Conservation (phyloP, 1,140 invertebrate species). For the Dendrolimus punctatus region DNA sequence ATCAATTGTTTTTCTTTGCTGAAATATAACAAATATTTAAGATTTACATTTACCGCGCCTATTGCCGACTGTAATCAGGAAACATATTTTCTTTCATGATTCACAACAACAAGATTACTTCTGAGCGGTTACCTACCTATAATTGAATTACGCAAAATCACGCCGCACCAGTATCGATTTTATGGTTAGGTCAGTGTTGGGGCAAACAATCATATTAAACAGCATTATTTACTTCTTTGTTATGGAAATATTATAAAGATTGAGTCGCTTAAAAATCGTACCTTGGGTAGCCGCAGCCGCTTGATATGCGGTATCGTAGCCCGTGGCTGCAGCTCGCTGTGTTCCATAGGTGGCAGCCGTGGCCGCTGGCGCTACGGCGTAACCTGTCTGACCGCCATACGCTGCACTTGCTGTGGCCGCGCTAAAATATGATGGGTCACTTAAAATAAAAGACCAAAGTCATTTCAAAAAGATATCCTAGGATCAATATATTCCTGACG, state of each 20-base stretch:
- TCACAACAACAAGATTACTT: neutral
- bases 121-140: neutral
- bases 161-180: conserved; percentile 16
- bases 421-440: conserved; percentile 41
- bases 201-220: too few relatives aligned
- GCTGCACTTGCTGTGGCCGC: conserved; percentile 79
- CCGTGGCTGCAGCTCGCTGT: conserved; percentile 81
- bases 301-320: conserved; percentile 84
- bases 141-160: conserved; percentile 12
- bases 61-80: neutral
- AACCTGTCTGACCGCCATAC: conserved; percentile 86
- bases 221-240: neutral
- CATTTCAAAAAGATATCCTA: conserved; percentile 16
- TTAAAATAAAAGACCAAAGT: conserved; percentile 16
- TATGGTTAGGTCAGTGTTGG: neutral
- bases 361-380: conserved; percentile 85
- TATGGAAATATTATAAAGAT: neutral
- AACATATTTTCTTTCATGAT: neutral
- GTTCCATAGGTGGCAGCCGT: conserved; percentile 84
- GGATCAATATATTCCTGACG: conserved; percentile 60
- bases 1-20: too few relatives aligned
- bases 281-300: conserved; percentile 82
- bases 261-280: conserved; percentile 50
- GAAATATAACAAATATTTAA: too few relatives aligned
- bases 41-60: too few relatives aligned